A percentile compares a stretch with the other conserved stretches of the same genome.
Conservation (phyloP, 2,113 vertebrate genomes). For the Asarcornis scutulata region DNA sequence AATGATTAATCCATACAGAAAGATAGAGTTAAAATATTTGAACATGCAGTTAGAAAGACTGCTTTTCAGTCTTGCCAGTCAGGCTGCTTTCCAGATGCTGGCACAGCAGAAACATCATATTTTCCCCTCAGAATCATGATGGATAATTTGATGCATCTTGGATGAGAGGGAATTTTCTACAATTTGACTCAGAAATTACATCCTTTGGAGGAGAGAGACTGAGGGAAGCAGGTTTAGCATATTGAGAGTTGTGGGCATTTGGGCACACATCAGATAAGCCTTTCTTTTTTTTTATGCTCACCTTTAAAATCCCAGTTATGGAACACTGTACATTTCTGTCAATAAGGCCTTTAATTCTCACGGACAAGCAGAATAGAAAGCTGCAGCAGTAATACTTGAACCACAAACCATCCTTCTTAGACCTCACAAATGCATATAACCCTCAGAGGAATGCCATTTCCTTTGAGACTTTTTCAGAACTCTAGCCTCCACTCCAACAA, state of each 20-base stretch:
- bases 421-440: not conserved
- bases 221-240: slow-evolving; percentile 4
- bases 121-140: slow-evolving; percentile 18
- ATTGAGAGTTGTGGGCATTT: not conserved
- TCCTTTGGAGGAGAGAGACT: not conserved
- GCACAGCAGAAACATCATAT: slow-evolving; percentile 26
- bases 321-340: not conserved
- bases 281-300: slow-evolving; percentile 11
- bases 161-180: not conserved
- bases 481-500: not conserved
- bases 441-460: not conserved
- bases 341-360: not conserved
- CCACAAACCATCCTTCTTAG: not conserved
- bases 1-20: slow-evolving; percentile 19
- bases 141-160: slow-evolving; percentile 43
- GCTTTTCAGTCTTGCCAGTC: slow-evolving; percentile 25
- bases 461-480: slow-evolving; percentile 11
- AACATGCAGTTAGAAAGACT: not conserved
- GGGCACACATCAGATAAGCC: not conserved
- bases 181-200: slow-evolving; percentile 21
- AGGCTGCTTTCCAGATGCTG: slow-evolving; percentile 55
- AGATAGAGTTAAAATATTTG: slow-evolving; percentile 12
- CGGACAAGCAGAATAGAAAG: not conserved
- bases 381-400: not conserved
- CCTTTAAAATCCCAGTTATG: slow-evolving; percentile 8